A percentile compares a stretch with the other conserved stretches of the same genome.
Conservation (phyloP, 2,888 invertebrate genomes). For the Hydrotaea diabolus region DNA sequence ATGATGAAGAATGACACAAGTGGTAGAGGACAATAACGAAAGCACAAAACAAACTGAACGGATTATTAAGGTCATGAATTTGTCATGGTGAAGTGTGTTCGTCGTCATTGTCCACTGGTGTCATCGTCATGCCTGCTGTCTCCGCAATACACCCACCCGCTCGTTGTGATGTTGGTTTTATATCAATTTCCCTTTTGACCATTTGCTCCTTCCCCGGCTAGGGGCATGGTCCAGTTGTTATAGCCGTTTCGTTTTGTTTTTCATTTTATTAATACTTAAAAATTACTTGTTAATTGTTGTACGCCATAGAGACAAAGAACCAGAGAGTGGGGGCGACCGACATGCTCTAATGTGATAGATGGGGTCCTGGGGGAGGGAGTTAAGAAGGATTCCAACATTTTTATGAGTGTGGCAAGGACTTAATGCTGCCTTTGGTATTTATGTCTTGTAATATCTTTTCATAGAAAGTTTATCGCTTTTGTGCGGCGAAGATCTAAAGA, state of each 20-base stretch:
- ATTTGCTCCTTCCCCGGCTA: background rate
- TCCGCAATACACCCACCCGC: background rate
- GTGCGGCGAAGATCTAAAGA: background rate
- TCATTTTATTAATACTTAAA: conserved; percentile 55
- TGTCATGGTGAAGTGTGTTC: conserved; percentile 30
- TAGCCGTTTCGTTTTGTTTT: conserved; percentile 27
- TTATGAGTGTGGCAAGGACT: conserved; percentile 10
- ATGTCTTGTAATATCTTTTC: conserved; percentile 37
- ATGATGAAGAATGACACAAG: conserved; percentile 23
- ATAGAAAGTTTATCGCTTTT: background rate
- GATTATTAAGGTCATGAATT: conserved; percentile 64
- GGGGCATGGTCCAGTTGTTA: background rate
- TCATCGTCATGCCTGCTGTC: conserved; percentile 1
- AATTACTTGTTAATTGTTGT: conserved; percentile 66
- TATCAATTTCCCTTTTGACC: background rate
- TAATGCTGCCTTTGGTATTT: conserved; percentile 49
- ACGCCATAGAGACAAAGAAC: conserved; percentile 13
- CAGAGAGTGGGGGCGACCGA: too few relatives aligned
- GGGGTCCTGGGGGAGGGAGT: background rate
- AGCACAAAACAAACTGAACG: too few relatives aligned
- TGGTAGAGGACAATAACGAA: conserved; percentile 23
- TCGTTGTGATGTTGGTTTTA: conserved; percentile 7
- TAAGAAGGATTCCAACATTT: background rate
- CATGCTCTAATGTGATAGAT: too few relatives aligned
- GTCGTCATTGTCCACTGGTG: background rate